Conservation (phyloP, 2,888 invertebrate genomes). For the Embidobia sp. region DNA sequence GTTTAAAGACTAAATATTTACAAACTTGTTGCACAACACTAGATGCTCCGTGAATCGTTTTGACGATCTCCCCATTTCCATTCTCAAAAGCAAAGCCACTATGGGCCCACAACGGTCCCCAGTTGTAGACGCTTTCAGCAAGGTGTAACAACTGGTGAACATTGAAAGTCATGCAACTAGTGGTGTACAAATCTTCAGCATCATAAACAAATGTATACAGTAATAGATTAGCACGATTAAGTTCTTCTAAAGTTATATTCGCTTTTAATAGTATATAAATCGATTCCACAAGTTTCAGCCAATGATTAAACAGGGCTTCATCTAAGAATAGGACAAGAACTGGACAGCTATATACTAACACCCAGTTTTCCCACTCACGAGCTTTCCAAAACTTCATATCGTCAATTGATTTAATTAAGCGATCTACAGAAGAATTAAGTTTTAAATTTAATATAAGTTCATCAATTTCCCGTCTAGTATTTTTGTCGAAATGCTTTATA, state of each 20-base stretch:
- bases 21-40: background rate
- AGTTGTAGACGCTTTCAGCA: conserved; percentile 32
- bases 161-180: conserved; percentile 29
- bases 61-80: conserved; percentile 11
- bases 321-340: conserved; percentile 18
- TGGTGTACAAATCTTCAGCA: conserved; percentile 21
- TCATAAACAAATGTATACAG: conserved; percentile 18
- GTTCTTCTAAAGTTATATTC: conserved; percentile 10
- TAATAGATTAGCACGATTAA: conserved; percentile 24
- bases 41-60: conserved; percentile 2
- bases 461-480: too few species aligned
- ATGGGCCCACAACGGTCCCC: conserved; percentile 46
- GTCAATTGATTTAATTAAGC: conserved; percentile 36
- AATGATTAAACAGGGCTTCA: conserved; percentile 13
- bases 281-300: conserved; percentile 3
- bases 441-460: background rate
- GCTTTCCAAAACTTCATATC: conserved; percentile 40
- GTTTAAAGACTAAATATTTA: too few species aligned
- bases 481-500: too few species aligned
- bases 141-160: conserved; percentile 51
- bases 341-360: conserved; percentile 43
- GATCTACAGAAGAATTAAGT: conserved; percentile 25
- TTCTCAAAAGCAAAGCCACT: conserved; percentile 27
- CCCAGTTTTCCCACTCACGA: conserved; percentile 41
- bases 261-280: conserved; percentile 21